These are phyloP conservation scores for Drosophila subquinaria DNA, from an alignment of 2,888 invertebrate species.

Conservation along the genomic window DNA sequence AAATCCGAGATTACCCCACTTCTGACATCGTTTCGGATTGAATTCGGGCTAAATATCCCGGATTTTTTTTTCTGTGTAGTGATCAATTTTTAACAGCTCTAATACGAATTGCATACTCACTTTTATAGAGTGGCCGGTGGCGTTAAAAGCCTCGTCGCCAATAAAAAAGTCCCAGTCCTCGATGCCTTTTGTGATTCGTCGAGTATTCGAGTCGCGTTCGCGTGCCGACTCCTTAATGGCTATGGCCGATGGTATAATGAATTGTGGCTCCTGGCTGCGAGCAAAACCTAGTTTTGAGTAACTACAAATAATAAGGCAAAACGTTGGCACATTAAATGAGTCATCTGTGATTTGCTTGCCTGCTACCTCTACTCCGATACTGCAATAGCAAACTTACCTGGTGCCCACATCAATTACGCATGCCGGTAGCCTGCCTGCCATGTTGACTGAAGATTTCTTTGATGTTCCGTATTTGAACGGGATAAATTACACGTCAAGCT, in stretches of 20 bases:
- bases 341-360: not conserved
- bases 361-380: not conserved
- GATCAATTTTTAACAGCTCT: too few species aligned
- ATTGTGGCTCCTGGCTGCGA: slow-evolving; percentile 99
- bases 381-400: slow-evolving; percentile 89
- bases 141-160: slow-evolving; percentile 99
- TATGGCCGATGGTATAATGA: slow-evolving; percentile 99
- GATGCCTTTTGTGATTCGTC: slow-evolving; percentile 97
- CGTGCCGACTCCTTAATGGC: slow-evolving; percentile 99
- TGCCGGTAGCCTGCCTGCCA: slow-evolving; percentile 90
- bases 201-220: slow-evolving; percentile 96
- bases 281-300: slow-evolving; percentile 99
- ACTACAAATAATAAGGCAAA: slow-evolving; percentile 85
- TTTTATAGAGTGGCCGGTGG: slow-evolving; percentile 98
- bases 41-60: too few species aligned
- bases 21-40: too few species aligned
- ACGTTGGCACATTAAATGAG: not conserved
- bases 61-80: not conserved
- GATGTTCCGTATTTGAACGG: slow-evolving; percentile 28
- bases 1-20: too few species aligned
- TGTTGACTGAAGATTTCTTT: slow-evolving; percentile 61
- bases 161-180: slow-evolving; percentile 99
- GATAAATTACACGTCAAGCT: slow-evolving; percentile 43
- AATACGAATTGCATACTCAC: slow-evolving; percentile 85
- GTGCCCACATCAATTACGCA: slow-evolving; percentile 99